phyloP scores from a whole-genome alignment of 2,113 vertebrate species.

The Daubentonia madagascariensis region DNA sequence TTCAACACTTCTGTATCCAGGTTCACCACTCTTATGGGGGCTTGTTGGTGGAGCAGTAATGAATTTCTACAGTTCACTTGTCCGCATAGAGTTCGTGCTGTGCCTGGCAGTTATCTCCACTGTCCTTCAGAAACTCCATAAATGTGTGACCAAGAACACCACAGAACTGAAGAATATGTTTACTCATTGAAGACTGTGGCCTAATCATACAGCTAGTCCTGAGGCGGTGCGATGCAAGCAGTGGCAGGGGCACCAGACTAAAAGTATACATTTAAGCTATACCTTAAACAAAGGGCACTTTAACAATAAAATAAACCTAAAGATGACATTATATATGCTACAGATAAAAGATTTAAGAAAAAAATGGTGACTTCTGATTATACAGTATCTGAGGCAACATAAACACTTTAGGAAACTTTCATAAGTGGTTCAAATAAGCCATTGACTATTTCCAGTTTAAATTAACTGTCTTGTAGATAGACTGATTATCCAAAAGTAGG shows the following conservation, averaged over 20 bases:
- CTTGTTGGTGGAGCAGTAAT: too few relatives aligned
- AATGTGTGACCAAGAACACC: too few relatives aligned
- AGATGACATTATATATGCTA: not conserved
- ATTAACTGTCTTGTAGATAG: not conserved
- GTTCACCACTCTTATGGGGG: too few relatives aligned
- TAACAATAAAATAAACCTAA: slow-evolving; percentile 26
- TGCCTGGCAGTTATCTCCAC: too few relatives aligned
- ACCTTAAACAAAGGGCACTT: not conserved
- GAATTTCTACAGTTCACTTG: too few relatives aligned
- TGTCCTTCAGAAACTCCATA: too few relatives aligned
- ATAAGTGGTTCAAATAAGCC: not conserved
- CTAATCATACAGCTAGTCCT: too few relatives aligned
- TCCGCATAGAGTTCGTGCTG: too few relatives aligned
- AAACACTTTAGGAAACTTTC: not conserved
- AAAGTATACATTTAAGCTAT: not conserved
- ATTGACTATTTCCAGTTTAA: not conserved
- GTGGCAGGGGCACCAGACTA: not conserved
- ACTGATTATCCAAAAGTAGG: not conserved
- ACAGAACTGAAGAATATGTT: too few relatives aligned
- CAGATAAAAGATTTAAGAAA: not conserved
- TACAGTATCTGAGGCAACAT: not conserved
- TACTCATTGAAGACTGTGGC: too few relatives aligned
- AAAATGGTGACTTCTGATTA: not conserved
- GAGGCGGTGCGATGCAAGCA: too few relatives aligned
- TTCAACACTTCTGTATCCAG: too few relatives aligned